These are phyloP conservation scores for Dicycla oo DNA, from an alignment of 2,888 invertebrate species.

Conservation along the genomic window DNA sequence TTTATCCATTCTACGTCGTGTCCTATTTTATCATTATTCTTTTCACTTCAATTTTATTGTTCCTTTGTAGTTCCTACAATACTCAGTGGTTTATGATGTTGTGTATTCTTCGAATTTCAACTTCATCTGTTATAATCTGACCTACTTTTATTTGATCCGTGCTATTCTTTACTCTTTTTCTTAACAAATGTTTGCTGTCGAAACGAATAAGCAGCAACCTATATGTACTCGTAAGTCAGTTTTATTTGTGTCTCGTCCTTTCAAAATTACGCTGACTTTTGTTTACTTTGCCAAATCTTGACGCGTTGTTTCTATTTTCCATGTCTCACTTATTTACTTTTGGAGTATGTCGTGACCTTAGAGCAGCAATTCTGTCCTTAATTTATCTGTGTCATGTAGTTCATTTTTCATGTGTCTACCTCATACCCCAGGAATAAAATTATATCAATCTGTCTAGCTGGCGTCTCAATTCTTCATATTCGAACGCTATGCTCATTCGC, in stretches of 20 bases:
- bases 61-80: conserved; percentile 57
- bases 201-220: conserved; percentile 16
- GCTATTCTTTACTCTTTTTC: conserved; percentile 46
- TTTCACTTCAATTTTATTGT: conserved; percentile 49
- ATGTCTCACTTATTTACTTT: conserved; percentile 3
- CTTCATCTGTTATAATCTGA: conserved; percentile 58
- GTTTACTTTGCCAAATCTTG: conserved; percentile 47
- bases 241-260: conserved; percentile 40
- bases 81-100: conserved; percentile 51
- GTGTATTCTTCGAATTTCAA: conserved; percentile 59
- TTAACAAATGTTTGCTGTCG: conserved; percentile 52
- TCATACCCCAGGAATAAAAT: conserved; percentile 57
- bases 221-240: conserved; percentile 9
- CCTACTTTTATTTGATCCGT: conserved; percentile 57
- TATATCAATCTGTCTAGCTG: conserved; percentile 61
- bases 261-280: conserved; percentile 31
- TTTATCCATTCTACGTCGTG: conserved; percentile 35
- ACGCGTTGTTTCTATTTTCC: conserved; percentile 38
- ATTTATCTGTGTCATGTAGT: conserved; percentile 51
- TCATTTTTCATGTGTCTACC: conserved; percentile 62
- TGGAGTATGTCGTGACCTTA: conserved; percentile 35
- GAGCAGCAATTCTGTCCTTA: conserved; percentile 12
- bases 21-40: conserved; percentile 44
- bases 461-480: conserved; percentile 63
- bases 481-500: conserved; percentile 69